A percentile compares a stretch with the other conserved stretches of the same genome.
Evolutionary conservation across 2,888 invertebrate genomes (phyloP).

Genomic region (Protophormia terraenovae): DNA sequence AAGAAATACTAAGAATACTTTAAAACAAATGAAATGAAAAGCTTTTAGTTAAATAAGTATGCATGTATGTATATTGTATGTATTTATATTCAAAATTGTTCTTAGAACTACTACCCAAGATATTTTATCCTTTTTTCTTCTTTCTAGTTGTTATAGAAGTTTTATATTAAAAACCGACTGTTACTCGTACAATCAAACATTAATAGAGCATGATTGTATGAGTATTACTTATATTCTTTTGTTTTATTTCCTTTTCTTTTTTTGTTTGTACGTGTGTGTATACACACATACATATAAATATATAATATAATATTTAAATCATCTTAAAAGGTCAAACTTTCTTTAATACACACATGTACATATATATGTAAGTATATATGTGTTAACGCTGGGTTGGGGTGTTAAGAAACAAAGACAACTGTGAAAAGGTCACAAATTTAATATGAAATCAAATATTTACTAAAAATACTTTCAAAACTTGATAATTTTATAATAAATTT

Average conservation of each 20-base stretch:
- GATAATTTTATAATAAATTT: neutral
- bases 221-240: constrained; percentile 8
- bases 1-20: constrained; percentile 30
- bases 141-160: neutral
- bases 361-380: neutral
- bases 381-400: neutral
- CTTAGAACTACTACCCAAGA: neutral
- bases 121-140: constrained; percentile 2
- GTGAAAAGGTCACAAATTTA: constrained; percentile 19
- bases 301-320: constrained; percentile 8
- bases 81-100: neutral
- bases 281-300: neutral
- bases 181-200: neutral
- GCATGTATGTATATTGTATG: neutral
- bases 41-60: constrained; percentile 3
- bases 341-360: neutral
- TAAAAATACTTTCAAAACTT: constrained; percentile 7
- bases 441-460: constrained; percentile 24
- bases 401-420: neutral
- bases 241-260: neutral
- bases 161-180: constrained; percentile 23
- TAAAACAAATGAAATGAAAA: constrained; percentile 29
- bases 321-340: constrained; percentile 41
- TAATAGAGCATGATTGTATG: constrained; percentile 20
- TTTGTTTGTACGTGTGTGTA: neutral